Conservation (phyloP, 1,140 invertebrate species). For the Archivesica marissinica region DNA sequence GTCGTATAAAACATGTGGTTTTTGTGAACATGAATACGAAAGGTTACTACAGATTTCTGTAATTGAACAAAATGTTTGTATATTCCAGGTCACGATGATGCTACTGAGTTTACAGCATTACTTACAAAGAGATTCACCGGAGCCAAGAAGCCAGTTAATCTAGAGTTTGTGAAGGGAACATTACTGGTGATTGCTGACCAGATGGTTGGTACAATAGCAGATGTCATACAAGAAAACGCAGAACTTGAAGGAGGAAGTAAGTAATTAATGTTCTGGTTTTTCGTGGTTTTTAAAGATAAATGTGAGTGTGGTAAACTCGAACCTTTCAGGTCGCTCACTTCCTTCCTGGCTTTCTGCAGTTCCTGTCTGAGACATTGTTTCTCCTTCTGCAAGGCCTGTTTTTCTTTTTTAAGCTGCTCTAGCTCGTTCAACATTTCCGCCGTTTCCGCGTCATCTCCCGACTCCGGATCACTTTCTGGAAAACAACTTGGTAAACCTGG, state of each 20-base stretch:
- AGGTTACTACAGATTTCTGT: neutral
- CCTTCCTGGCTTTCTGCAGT: no score
- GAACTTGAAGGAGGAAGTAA: constrained; percentile 74
- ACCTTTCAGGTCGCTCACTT: no score
- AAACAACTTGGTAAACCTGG: no score
- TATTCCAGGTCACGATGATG: constrained; percentile 60
- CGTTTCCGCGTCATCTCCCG: no score
- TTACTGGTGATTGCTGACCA: constrained; percentile 78
- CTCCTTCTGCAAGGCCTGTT: no score
- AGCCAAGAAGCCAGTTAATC: constrained; percentile 68
- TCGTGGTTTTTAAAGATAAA: no score
- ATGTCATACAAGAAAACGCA: constrained; percentile 79
- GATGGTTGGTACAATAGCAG: constrained; percentile 79
- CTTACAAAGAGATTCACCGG: constrained; percentile 70
- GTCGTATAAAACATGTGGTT: neutral
- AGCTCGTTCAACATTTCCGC: no score
- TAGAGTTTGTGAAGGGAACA: constrained; percentile 79
- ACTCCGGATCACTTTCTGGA: no score
- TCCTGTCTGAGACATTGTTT: no score
- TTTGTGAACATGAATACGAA: neutral
- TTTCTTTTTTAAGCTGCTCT: no score
- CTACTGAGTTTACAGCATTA: constrained; percentile 51
- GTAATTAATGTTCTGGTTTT: no score
- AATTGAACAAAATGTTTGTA: neutral
- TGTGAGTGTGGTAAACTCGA: no score